Base-by-base conservation (phyloP, 2,797 vertebrate species). In the Thunnus albacares region DNA sequence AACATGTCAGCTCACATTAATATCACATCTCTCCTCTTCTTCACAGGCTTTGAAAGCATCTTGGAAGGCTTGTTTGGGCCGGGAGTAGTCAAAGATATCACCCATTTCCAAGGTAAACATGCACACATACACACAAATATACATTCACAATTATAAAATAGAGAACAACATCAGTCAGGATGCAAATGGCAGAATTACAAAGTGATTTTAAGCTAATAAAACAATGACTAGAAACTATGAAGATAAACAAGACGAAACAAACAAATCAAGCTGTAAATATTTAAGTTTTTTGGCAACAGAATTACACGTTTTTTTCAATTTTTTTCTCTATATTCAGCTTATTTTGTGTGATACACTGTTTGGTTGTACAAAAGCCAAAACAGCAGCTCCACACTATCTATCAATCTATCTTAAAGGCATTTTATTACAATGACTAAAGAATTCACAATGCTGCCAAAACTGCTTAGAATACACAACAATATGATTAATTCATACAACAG, bases 51-150 rank as follows among this genome's bases (percentile, higher is more conserved):
- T 97, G 97, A 99, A 96, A 98, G 97, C 96, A 98, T 98, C 97
- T 96, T 98, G 97, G 97, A 98, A 96, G 97, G 98, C 94, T 97
- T 98, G 94, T 98, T 98, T 96, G 97, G 97, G 96, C 96, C 97
- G 88, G 96, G 96, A 96, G 96, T 98, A 96, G 96, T 98, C 95
- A 97, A 97, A 96, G 97, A 98, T 93, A 95, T 98, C 95, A 97
- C 97, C 90, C 93, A 97, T 83, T 97, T 97, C 96, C 97, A 97
- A 98, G 97, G 98, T 98, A 97, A 93, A 88, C 43, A 45, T 0
- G 1, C 83, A 17, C 45, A 65, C 9, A 57, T 49, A 68, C 51
- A 58, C 41, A 45, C 5, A 57, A 3, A n/a, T 5, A 45, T 6
- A 1, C 43, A 49, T 3, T 26, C 8, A 2, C 20, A 71, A 12